Evolutionary conservation across 1,140 invertebrate species (phyloP).

Genomic region (Diachasmimorpha longicaudata): DNA sequence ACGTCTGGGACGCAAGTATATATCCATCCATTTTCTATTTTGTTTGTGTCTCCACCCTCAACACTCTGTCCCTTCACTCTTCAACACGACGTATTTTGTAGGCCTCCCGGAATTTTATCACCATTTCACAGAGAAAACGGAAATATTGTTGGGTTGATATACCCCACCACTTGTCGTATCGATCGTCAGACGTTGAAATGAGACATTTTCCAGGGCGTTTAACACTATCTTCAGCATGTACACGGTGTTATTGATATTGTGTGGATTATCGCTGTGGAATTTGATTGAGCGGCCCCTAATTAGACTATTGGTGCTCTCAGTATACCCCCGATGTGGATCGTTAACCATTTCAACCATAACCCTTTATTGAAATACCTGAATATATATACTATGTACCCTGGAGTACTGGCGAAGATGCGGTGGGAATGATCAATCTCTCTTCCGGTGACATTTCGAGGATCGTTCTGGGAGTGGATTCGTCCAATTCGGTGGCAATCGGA

Average conservation of each 20-base stretch:
- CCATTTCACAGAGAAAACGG: neutral
- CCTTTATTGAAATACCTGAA: constrained; percentile 2
- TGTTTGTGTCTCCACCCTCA: constrained; percentile 36
- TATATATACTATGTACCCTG: neutral
- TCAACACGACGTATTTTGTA: constrained; percentile 44
- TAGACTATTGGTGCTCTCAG: neutral
- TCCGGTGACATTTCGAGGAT: constrained; percentile 5
- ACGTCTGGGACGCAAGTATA: constrained; percentile 49
- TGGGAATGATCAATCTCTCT: neutral
- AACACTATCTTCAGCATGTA: neutral
- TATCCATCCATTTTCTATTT: constrained; percentile 53
- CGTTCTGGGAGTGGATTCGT: neutral
- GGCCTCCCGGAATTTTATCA: constrained; percentile 36
- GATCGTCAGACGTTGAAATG: no score
- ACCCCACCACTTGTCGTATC: no score
- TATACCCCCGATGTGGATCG: constrained; percentile 13
- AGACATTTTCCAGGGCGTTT: neutral
- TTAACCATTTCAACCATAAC: constrained; percentile 24
- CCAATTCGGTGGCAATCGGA: neutral
- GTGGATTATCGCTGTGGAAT: constrained; percentile 13
- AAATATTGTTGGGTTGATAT: no score
- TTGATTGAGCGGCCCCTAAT: constrained; percentile 27
- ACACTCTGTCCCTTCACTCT: neutral
- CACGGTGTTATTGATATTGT: neutral
- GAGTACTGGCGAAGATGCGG: neutral